These are phyloP conservation scores for Athene cunicularia DNA, from an alignment of 2,113 vertebrate species.

Conservation along the genomic window DNA sequence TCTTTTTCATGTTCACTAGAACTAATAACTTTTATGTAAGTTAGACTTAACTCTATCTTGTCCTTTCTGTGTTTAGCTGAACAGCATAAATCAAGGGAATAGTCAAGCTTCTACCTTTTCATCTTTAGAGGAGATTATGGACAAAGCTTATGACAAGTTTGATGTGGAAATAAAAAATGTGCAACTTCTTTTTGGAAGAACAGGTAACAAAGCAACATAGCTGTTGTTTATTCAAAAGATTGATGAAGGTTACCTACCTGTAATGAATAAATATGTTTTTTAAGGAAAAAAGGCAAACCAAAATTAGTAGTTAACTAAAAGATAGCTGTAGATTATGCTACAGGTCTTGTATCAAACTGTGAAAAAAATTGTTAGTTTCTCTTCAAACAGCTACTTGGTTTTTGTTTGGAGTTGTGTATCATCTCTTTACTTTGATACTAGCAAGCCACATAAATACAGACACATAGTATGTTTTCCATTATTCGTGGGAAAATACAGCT, in stretches of 20 bases:
- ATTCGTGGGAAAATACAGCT: background rate
- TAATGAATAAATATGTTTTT: background rate
- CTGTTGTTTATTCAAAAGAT: background rate
- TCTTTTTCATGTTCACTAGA: background rate
- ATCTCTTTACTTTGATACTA: background rate
- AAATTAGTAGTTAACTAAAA: background rate
- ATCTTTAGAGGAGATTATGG: slow-evolving; percentile 95
- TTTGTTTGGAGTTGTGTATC: background rate
- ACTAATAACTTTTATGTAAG: background rate
- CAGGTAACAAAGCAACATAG: slow-evolving; percentile 76
- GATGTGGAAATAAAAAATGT: slow-evolving; percentile 88
- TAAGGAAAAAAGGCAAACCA: background rate
- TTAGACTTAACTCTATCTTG: background rate
- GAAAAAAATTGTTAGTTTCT: background rate
- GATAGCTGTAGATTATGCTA: background rate
- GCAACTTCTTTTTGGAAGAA: slow-evolving; percentile 90
- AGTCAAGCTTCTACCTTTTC: slow-evolving; percentile 75
- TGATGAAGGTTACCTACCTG: background rate
- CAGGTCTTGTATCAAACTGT: background rate
- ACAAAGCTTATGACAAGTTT: slow-evolving; percentile 95
- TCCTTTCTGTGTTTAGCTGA: slow-evolving; percentile 76
- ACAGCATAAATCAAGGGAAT: slow-evolving; percentile 82
- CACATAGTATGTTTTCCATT: background rate
- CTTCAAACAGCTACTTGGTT: background rate
- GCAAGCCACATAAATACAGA: background rate